Evolutionary conservation across 1,140 invertebrate species (phyloP), one percentile per base, ranked within the genome.

Genomic region (Chlorops oryzae): DNA sequence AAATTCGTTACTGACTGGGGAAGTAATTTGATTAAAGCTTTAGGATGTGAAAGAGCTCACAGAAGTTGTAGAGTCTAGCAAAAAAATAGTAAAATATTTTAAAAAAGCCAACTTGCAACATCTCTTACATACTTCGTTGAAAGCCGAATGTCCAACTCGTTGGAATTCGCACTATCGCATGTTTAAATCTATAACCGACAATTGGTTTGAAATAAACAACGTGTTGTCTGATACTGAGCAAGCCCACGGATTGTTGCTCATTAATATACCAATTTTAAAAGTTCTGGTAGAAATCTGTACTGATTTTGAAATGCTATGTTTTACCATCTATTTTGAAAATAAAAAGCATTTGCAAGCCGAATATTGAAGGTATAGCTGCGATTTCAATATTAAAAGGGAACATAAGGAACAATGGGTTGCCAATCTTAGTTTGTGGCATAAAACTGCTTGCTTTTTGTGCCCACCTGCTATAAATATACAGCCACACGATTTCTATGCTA

Each of bases 251-350:
- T 18, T 54, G 13, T 9, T 38, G 18, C 20, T 28, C 3, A 54
- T 54, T 9, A 46, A 45, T 37, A 43, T 51, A 12, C 12, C 5
- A 9, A 37, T 34, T 4, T 52, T 3, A 40, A 28, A 39, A 9
- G 15, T n/a, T 20, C 44, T 56, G 18, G 47, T 52, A 23, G 38
- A 49, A 32, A 38, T 52, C 27, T 50, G 44, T 21, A 38, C 50
- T 17, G 20, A 46, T 34, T 53, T 57, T 27, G 55, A 59, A 52
- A 52, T 53, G 48, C 40, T 57, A 47, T 47, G 55, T 59, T 7
- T 23, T 54, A 25, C 54, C 52, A 37, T 49, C 48, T 49, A 50
- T 50, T 43, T 23, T 15, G 34, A 55, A 46, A 54, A 44, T 49
- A 17, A 47, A 27, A 52, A 24, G 32, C 28, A 28, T 34, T 45